phyloP scores from a whole-genome alignment of 2,888 invertebrate genomes.

The Ochlodes sylvanus region DNA sequence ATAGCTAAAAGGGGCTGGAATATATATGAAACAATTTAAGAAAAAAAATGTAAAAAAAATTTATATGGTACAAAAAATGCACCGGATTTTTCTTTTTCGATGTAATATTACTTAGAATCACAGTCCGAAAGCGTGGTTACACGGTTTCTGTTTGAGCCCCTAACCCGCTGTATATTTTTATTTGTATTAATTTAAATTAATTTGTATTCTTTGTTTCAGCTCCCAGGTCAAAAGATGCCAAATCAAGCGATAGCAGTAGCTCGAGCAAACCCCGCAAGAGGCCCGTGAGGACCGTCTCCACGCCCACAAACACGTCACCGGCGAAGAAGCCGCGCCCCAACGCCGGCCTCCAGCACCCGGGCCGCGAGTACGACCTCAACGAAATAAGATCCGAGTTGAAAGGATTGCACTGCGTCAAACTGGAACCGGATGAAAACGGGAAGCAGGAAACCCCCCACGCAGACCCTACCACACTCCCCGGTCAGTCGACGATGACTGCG shows the following conservation, averaged over 20 bases:
- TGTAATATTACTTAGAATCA: too few species aligned
- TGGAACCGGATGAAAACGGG: constrained; percentile 69
- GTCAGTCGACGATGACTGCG: constrained; percentile 46
- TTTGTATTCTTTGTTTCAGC: constrained; percentile 51
- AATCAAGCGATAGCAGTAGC: constrained; percentile 74
- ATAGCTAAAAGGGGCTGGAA: too few species aligned
- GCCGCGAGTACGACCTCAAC: constrained; percentile 92
- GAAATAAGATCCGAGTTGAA: constrained; percentile 94
- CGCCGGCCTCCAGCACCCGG: constrained; percentile 66
- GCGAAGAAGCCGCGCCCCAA: constrained; percentile 68
- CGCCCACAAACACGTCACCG: constrained; percentile 65
- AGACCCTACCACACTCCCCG: constrained; percentile 51
- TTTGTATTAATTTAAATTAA: too few species aligned
- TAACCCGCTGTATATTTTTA: too few species aligned
- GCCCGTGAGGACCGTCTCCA: constrained; percentile 66
- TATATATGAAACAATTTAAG: too few species aligned
- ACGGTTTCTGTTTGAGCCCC: too few species aligned
- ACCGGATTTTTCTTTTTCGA: too few species aligned
- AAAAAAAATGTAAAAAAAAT: too few species aligned
- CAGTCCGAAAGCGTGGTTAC: too few species aligned
- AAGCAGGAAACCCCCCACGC: constrained; percentile 65
- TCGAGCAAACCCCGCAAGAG: constrained; percentile 75
- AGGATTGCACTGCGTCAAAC: constrained; percentile 86
- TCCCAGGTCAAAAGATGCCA: constrained; percentile 69
- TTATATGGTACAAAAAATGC: too few species aligned